Evolutionary conservation across 2,113 vertebrate species (phyloP).

Genomic region (Choloepus hoffmanni): DNA sequence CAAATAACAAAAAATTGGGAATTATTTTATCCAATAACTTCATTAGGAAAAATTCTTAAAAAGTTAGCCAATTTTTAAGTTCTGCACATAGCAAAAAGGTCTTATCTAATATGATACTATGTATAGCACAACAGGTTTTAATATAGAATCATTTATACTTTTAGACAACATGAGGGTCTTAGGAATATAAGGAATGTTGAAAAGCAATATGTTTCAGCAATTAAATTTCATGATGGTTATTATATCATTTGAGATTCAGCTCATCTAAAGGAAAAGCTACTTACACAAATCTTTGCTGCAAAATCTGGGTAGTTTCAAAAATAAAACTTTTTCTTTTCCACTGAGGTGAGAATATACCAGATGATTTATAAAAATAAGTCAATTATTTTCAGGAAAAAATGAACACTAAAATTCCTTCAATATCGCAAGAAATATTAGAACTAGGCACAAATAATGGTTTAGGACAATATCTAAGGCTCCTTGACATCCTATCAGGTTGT

Average conservation of each 20-base stretch:
- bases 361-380: conserved; percentile 2
- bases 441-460: not conserved
- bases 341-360: not conserved
- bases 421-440: not conserved
- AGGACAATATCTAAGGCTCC: not conserved
- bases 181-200: not conserved
- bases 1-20: conserved; percentile 5
- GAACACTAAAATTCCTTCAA: not conserved
- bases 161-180: not conserved
- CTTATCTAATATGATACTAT: not conserved
- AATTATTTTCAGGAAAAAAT: conserved; percentile 20
- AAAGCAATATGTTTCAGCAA: conserved; percentile 16
- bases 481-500: not conserved
- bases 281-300: conserved; percentile 13
- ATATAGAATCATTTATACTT: not conserved
- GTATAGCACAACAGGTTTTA: not conserved
- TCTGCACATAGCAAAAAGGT: not conserved
- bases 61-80: not conserved
- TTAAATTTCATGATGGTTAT: conserved; percentile 51
- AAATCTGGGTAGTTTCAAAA: not conserved
- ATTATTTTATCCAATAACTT: conserved; percentile 1
- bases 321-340: not conserved
- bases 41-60: not conserved
- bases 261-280: conserved; percentile 12
- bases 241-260: not conserved